Base-by-base conservation (phyloP, 2,113 vertebrate genomes). In the Sinocyclocheilus maitianheensis region DNA sequence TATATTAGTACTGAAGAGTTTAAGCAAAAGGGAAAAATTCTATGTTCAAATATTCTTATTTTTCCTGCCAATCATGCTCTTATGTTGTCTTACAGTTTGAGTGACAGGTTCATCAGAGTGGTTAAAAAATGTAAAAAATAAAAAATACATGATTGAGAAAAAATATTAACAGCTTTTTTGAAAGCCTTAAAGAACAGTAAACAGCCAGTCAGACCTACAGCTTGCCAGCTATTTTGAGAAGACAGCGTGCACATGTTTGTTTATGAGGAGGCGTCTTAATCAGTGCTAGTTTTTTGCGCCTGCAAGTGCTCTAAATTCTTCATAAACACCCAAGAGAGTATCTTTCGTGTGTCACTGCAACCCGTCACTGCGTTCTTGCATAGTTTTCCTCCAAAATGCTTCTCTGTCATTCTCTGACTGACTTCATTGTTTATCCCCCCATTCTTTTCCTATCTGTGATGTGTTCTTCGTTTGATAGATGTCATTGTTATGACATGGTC, bases 181-280 rank as follows among this genome's bases (percentile, higher is more conserved):
- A n/a, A 40, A 14, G 34, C 2, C 3, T 37, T 30, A 62, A n/a
- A 37, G 2, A 67, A 4, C 37, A 76, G 46, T 65, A 67, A 34
- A 16, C 58, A 77, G 77, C 46, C 43, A 37, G 13, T 74, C 34
- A 22, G 18, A 69, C 60, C 8, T 24, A 14, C 8, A 51, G 46
- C 58, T 62, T 83, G 55, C 14, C 72, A 83, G 83, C 60, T 86
- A 58, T 24, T 53, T 37, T 84, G 82, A 88, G 79, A 43, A 65
- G 0, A 86, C 88, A 87, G 85, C 87, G 72, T 85, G 89, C 13
- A 0, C 3, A 10, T 67, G 80, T 90, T 90, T 94, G 89, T 92
- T 93, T 89, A 92, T 87, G 86, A 82, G 91, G 79, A 81, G 74
- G 90, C 84, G 85, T 86, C 92, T 90, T 92, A 90, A 92, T 94